Evolutionary conservation across 1,140 invertebrate species (phyloP).

Genomic region (Argopecten irradians): DNA sequence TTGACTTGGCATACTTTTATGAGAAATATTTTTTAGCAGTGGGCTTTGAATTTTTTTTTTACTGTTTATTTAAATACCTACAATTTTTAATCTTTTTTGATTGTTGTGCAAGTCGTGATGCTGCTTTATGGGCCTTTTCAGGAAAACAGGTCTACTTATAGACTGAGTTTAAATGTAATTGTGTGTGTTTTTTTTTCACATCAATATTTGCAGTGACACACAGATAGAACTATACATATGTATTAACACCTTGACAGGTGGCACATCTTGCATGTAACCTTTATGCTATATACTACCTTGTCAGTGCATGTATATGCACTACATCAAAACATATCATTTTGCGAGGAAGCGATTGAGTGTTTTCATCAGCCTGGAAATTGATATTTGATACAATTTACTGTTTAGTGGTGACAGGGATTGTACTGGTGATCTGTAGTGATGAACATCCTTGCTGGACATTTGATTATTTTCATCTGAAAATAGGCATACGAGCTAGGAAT

Average conservation of each 20-base stretch:
- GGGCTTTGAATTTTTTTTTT: neutral
- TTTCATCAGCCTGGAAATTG: neutral
- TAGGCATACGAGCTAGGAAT: too few relatives aligned
- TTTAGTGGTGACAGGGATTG: neutral
- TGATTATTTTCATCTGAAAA: neutral
- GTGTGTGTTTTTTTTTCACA: neutral
- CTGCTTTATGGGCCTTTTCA: neutral
- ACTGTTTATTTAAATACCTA: neutral
- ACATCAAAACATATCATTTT: too few relatives aligned
- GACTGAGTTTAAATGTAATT: neutral
- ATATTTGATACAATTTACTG: neutral
- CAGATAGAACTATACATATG: conserved; percentile 1
- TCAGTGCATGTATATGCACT: neutral
- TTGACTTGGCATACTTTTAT: neutral
- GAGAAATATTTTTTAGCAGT: neutral
- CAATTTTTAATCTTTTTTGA: neutral
- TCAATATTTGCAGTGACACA: neutral
- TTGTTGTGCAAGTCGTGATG: neutral
- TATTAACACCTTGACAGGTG: neutral
- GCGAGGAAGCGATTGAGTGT: neutral
- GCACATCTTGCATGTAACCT: neutral
- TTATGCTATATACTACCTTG: neutral
- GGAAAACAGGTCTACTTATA: neutral
- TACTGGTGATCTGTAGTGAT: neutral
- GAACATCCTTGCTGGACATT: neutral